Conservation (phyloP, 1,140 invertebrate species). For the Conus ventricosus region DNA sequence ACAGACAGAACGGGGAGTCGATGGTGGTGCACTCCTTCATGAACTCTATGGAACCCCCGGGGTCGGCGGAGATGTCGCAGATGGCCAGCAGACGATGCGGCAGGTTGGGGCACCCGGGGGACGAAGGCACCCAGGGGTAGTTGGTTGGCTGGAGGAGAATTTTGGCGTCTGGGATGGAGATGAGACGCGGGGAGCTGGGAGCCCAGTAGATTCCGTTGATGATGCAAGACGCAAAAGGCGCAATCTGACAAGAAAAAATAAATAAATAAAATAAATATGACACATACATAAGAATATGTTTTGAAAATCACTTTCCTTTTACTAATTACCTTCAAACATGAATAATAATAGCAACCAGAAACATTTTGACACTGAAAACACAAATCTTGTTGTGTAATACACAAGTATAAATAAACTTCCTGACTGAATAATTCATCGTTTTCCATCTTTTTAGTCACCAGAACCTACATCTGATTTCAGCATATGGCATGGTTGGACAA, state of each 20-base stretch:
- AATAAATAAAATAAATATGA: not conserved
- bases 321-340: no score
- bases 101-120: conserved; percentile 86
- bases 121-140: conserved; percentile 93
- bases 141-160: conserved; percentile 89
- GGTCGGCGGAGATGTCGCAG: conserved; percentile 99
- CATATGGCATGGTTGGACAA: no score
- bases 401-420: no score
- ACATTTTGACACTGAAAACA: no score
- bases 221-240: conserved; percentile 97
- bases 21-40: conserved; percentile 99
- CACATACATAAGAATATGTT: no score
- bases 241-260: conserved; percentile 81
- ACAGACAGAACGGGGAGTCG: conserved; percentile 98
- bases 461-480: no score
- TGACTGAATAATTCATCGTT: no score
- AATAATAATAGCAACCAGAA: no score
- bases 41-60: conserved; percentile 99
- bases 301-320: no score
- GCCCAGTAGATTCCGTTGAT: conserved; percentile 99
- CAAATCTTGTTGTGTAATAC: no score
- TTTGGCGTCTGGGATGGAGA: conserved; percentile 99
- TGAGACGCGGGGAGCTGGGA: conserved; percentile 93
- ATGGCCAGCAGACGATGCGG: conserved; percentile 88
- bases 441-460: no score